Evolutionary conservation across 2,888 invertebrate species (phyloP), one percentile per base, ranked within the genome.

Genomic region (Ligdia adustata): DNA sequence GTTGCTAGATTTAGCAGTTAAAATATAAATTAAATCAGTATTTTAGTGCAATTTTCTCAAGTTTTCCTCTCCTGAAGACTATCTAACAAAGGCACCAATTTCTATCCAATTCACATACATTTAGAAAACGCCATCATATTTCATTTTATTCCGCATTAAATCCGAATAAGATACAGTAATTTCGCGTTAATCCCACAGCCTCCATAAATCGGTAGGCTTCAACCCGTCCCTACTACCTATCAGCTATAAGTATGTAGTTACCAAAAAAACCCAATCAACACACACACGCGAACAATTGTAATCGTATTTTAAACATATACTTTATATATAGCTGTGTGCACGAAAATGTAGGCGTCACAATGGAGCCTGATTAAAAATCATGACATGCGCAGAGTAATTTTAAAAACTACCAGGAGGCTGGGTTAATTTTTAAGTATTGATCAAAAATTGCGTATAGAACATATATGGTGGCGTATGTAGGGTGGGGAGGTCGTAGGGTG

Each of bases 351-450:
- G 83, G 84, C 84, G 83, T 80, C 79, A 78, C 80, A 77, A 79
- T 74, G 79, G 77, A 73, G 72, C 57, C 83, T 89, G 89, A 90
- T 90, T 90, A 89, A 89, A 90, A 89, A 84, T 83, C 88, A 89
- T 88, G 89, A 89, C 89, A 90, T 90, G 89, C 89, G 89, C 89
- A 90, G 84, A 84, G 71, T 88, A 86, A 85, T 85, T 82, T 90
- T 85, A 88, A 90, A 89, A 89, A 89, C 89, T 89, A 89, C 79
- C 78, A 28, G 78, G 83, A 82, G 85, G 83, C 75, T 78, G 86
- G 83, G 88, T 90, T 89, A 90, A 90, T 90, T 90, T 90, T 90
- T 90, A 90, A 90, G 89, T 90, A 90, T 89, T 89, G 89, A 90
- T 89, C 88, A 90, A 88, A 89, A 89, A 89, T 88, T 89, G 88